Evolutionary conservation across 2,888 invertebrate genomes (phyloP), one percentile per base, ranked within the genome.

Genomic region (Oligia latruncula): DNA sequence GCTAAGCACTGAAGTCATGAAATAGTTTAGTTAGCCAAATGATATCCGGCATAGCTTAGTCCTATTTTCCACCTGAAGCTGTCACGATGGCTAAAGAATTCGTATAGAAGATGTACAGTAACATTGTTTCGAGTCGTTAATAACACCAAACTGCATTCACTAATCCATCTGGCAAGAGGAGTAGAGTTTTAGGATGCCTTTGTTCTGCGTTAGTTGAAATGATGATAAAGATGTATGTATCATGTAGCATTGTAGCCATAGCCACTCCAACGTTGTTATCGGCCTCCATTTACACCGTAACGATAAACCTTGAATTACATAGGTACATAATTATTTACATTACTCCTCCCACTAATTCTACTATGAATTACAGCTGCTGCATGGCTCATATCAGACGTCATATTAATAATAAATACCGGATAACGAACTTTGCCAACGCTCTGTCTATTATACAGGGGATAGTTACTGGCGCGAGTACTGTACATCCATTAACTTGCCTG

Each of bases 351-450:
- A 82, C 76, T 81, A 82, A 81, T 87, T 87, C 73, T 46, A 76
- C 66, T 46, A 77, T 78, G 66, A 84, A 80, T 80, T 79, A 80
- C 82, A 77, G 77, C 71, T 81, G 65, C 71, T 82, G 77, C 66
- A 82, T 80, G 88, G 82, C 80, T 86, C 83, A 85, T 78, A 77
- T 78, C 88, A 74, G 72, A 78, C 85, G 70, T 84, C 78, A 73
- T 79, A 82, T 85, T 85, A 78, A 82, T 82, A 87, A 86, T 85
- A 86, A 85, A 88, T 86, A 88, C 82, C 55, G 82, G 77, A 88
- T 87, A 82, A 87, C 75, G 35, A 85, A 83, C 74, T 80, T 83
- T 79, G 87, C 88, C 87, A 86, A 83, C 74, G 72, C 49, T 71
- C n/a, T 23, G 70, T 67, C 71, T 80, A 83, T 74, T 74, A 60